Base-by-base conservation (phyloP, 2,888 invertebrate genomes). In the Rhagonycha fulva region DNA sequence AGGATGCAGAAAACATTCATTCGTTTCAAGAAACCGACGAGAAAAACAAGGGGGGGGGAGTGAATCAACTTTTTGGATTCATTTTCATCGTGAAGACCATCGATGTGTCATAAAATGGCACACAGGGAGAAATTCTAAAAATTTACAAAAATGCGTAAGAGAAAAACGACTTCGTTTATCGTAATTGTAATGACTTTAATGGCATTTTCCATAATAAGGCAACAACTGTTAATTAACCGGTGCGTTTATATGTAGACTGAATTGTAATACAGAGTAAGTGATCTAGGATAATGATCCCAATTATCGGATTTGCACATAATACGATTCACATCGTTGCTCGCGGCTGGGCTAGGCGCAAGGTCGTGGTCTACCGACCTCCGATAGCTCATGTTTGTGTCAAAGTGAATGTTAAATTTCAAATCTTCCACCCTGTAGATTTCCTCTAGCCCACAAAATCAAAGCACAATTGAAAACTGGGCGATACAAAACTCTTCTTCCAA, bases 301-400 rank as follows among this genome's bases (percentile, higher is more conserved):
- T 85, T 85, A 85, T 85, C 84, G 84, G 84, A 86, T 85, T 85
- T 86, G 85, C 86, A 86, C 86, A 85, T 86, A 86, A 85, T 86
- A 83, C 83, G 85, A 81, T 80, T 82, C 80, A 82, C 80, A 80
- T 78, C 80, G 81, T 77, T 82, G 81, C 76, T 78, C 81, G 78
- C 81, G 82, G 83, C 82, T 82, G 82, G 82, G 82, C 79, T 84
- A 81, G 84, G 83, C 83, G 80, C 84, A 85, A 85, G 84, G 84
- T 82, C 82, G 81, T 81, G 82, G 80, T 83, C 81, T 80, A 81
- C 81, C 82, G 80, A 81, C 80, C 81, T 81, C 81, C 79, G 79
- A 79, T 81, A 79, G 71, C 79, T 71, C 79, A 77, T 74, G 74
- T 79, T 78, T 80, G 74, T 79, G 78, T 80, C 80, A 80, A 74